Conservation (phyloP, 2,797 vertebrate species). For the Betta splendens region DNA sequence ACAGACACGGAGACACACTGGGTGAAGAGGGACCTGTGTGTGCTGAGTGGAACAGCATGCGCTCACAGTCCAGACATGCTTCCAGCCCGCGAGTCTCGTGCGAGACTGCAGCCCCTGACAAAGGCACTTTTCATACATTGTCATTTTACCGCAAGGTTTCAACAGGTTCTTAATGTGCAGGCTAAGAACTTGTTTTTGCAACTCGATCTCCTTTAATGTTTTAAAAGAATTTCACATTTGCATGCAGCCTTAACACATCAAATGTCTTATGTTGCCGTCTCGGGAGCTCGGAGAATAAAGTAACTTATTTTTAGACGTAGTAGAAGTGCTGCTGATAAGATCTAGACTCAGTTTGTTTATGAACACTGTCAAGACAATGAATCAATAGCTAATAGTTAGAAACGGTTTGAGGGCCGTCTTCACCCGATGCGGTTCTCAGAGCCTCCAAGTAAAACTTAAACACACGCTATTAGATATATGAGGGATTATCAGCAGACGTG, state of each 20-base stretch:
- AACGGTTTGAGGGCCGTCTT: not conserved
- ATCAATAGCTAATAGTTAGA: not conserved
- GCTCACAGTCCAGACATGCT: constrained; percentile 43
- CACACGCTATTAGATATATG: constrained; percentile 7
- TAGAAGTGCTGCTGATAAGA: not conserved
- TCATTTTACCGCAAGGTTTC: constrained; percentile 46
- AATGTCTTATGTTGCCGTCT: not conserved
- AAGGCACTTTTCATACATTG: constrained; percentile 33
- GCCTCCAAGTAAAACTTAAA: too few species aligned
- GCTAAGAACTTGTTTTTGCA: constrained; percentile 4
- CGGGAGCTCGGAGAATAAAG: not conserved
- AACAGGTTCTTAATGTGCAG: constrained; percentile 34
- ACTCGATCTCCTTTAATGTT: not conserved
- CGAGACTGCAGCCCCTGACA: constrained; percentile 30
- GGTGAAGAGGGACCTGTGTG: constrained; percentile 65
- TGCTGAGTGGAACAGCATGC: constrained; percentile 72
- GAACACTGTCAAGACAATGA: not conserved
- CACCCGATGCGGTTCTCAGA: too few species aligned
- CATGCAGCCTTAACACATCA: constrained; percentile 7
- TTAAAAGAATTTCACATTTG: constrained; percentile 10
- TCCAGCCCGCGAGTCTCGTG: constrained; percentile 46
- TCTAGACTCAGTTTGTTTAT: not conserved
- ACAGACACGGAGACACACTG: constrained; percentile 71
- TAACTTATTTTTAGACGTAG: not conserved
- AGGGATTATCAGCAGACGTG: not conserved